Conservation (phyloP, 2,888 invertebrate genomes). For the Acleris emargana region DNA sequence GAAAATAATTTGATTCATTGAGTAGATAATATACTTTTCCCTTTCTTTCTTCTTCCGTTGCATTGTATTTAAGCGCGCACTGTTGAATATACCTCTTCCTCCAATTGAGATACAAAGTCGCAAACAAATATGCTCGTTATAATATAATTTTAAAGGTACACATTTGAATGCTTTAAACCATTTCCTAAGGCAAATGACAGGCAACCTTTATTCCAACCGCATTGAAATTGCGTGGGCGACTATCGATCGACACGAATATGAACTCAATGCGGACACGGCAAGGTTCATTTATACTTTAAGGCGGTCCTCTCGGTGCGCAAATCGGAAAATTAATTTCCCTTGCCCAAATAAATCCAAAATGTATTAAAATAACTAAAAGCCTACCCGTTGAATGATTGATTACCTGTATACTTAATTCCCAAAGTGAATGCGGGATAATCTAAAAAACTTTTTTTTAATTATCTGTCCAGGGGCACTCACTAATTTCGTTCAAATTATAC, state of each 20-base stretch:
- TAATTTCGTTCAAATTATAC: slow-evolving; percentile 12
- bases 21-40: too few species aligned
- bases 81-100: too few species aligned
- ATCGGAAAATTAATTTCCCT: not conserved
- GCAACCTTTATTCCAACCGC: slow-evolving; percentile 21
- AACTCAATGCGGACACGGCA: not conserved
- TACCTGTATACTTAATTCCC: slow-evolving; percentile 1
- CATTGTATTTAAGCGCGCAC: too few species aligned
- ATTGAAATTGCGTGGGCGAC: slow-evolving; percentile 2
- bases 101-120: too few species aligned
- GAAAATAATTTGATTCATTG: too few species aligned
- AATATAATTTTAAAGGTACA: not conserved
- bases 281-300: not conserved
- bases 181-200: not conserved
- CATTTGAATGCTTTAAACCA: not conserved
- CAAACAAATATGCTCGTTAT: too few species aligned
- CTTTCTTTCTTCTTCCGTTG: too few species aligned
- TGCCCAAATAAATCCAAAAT: too few species aligned
- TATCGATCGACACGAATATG: slow-evolving; percentile 1
- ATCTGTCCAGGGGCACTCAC: slow-evolving; percentile 10
- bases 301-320: not conserved
- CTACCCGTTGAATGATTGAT: not conserved
- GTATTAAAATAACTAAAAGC: not conserved
- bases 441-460: not conserved
- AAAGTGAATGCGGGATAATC: not conserved